phyloP scores from a whole-genome alignment of 2,113 vertebrate species.

The Todiramphus chloris region DNA sequence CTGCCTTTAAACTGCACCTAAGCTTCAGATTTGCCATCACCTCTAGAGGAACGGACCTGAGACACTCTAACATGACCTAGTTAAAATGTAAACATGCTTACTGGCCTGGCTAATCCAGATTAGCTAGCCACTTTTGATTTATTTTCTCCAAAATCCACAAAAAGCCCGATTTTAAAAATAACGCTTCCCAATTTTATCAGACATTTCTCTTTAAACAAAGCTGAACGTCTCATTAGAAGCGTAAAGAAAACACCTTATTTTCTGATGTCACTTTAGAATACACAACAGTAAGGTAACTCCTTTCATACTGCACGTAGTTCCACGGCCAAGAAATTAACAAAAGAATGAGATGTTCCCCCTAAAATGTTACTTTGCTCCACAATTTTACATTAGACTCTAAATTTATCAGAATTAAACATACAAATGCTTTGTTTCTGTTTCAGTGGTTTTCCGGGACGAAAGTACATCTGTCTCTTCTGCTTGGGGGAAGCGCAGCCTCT shows the following conservation, averaged over 20 bases:
- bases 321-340: background rate
- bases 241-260: background rate
- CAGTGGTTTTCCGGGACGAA: background rate
- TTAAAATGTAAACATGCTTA: background rate
- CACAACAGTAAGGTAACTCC: background rate
- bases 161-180: background rate
- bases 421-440: background rate
- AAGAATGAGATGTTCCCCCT: background rate
- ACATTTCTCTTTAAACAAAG: background rate
- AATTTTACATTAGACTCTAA: background rate
- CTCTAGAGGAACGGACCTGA: background rate
- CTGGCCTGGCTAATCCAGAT: background rate
- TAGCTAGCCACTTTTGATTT: background rate
- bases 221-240: background rate
- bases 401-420: background rate
- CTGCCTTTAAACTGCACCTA: background rate
- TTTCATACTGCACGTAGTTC: background rate
- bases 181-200: background rate
- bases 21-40: background rate
- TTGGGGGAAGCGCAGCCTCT: background rate
- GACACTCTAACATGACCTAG: background rate
- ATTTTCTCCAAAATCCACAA: background rate
- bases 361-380: background rate
- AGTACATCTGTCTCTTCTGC: background rate
- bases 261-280: background rate